Conservation (phyloP, 2,113 vertebrate species). For the Rhegmatorhina hoffmannsi region DNA sequence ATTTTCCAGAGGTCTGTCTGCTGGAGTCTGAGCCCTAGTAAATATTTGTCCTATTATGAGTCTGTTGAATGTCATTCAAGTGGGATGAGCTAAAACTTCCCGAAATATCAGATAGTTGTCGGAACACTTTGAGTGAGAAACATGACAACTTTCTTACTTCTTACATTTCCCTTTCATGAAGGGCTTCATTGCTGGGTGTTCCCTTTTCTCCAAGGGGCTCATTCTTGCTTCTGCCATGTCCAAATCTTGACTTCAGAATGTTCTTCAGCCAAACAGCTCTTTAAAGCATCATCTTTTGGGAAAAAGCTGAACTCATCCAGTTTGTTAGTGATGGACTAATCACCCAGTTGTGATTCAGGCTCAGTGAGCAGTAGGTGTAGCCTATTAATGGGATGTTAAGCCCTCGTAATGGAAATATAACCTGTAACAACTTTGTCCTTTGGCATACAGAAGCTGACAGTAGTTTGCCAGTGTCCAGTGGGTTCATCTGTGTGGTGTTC, state of each 20-base stretch:
- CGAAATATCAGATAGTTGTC: not conserved
- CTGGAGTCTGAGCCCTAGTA: conserved; percentile 15
- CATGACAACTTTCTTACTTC: not conserved
- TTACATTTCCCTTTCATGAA: not conserved
- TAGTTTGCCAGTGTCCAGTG: not conserved
- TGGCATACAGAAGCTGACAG: not conserved
- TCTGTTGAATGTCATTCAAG: conserved; percentile 1
- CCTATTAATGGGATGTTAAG: not conserved
- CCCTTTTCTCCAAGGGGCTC: not conserved
- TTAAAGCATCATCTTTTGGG: not conserved
- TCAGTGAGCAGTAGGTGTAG: not conserved
- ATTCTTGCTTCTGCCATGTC: not conserved
- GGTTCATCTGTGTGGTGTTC: not conserved
- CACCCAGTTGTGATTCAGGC: not conserved
- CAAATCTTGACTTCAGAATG: not conserved
- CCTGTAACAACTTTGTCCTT: not conserved
- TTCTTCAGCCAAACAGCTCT: not conserved
- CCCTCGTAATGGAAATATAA: not conserved
- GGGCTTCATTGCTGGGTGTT: not conserved
- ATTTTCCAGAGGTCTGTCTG: not conserved
- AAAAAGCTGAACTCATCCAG: not conserved
- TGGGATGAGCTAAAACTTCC: not conserved
- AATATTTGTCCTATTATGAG: conserved; percentile 20
- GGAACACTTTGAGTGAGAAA: not conserved
- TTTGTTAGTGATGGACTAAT: not conserved